A percentile compares a stretch with the other conserved stretches of the same genome.
These are phyloP conservation scores for Tipula unca DNA, from an alignment of 2,888 invertebrate species.

Conservation along the genomic window DNA sequence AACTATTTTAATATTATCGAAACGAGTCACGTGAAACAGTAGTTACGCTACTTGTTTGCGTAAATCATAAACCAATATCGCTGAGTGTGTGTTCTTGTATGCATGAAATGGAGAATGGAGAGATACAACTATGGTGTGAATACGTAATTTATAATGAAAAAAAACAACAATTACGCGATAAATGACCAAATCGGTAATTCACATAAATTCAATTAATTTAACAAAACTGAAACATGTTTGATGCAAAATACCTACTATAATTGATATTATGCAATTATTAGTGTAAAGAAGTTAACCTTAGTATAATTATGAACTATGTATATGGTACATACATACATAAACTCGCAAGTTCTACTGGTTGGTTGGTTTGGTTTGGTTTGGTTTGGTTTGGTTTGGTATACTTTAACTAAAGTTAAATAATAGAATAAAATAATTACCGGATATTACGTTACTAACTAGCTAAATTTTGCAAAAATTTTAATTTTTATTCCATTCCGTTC, in stretches of 20 bases:
- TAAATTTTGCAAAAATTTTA: neutral
- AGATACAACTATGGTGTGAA: neutral
- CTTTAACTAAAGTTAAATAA: neutral
- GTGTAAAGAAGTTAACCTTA: neutral
- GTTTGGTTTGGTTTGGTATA: too few relatives aligned
- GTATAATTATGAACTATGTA: neutral
- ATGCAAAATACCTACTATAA: neutral
- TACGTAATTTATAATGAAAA: neutral
- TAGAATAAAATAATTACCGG: neutral
- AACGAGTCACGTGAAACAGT: neutral
- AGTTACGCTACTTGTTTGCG: neutral
- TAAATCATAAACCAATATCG: neutral
- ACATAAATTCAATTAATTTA: neutral
- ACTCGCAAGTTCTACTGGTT: neutral
- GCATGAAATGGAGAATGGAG: neutral
- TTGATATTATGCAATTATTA: neutral
- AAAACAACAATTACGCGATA: neutral
- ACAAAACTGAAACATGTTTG: neutral
- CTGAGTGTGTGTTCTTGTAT: neutral
- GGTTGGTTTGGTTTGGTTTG: too few relatives aligned
- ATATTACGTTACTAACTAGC: neutral
- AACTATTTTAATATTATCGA: neutral
- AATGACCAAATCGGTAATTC: neutral
- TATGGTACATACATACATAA: neutral
- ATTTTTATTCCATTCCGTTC: neutral